Evolutionary conservation across 2,113 vertebrate species (phyloP).

Genomic region (Leptodactylus fuscus): DNA sequence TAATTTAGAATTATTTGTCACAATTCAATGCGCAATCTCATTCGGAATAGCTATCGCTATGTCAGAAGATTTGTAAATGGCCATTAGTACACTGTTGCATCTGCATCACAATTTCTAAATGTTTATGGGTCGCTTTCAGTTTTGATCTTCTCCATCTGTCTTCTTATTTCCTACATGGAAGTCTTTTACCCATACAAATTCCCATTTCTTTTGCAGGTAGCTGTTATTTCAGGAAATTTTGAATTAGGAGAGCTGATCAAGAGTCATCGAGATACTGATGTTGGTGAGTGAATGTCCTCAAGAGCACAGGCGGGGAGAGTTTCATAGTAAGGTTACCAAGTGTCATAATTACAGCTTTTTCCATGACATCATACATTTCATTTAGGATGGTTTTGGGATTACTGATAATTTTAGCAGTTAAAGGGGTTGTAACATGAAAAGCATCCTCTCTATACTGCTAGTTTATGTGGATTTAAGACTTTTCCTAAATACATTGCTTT

Average conservation of each 20-base stretch:
- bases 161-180: not conserved
- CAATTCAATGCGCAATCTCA: constrained; percentile 10
- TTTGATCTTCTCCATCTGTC: not conserved
- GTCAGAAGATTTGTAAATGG: not conserved
- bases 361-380: too few relatives aligned
- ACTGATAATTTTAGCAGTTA: too few relatives aligned
- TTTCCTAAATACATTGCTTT: too few relatives aligned
- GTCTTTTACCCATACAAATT: not conserved
- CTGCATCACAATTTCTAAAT: not conserved
- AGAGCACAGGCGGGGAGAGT: not conserved
- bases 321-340: too few relatives aligned
- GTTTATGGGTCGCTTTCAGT: not conserved
- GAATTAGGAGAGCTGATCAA: constrained; percentile 92
- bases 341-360: too few relatives aligned
- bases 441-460: too few relatives aligned
- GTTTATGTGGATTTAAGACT: too few relatives aligned
- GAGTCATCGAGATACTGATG: constrained; percentile 85
- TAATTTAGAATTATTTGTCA: constrained; percentile 46
- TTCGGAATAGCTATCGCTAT: not conserved
- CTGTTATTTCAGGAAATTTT: constrained; percentile 91
- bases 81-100: not conserved
- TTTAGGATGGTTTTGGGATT: too few relatives aligned
- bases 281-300: constrained; percentile 75
- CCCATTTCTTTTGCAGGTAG: constrained; percentile 75
- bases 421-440: too few relatives aligned